A percentile compares a stretch with the other conserved stretches of the same genome.
Evolutionary conservation across 1,140 invertebrate species (phyloP).

Genomic region (Muscidifurax raptorellus): DNA sequence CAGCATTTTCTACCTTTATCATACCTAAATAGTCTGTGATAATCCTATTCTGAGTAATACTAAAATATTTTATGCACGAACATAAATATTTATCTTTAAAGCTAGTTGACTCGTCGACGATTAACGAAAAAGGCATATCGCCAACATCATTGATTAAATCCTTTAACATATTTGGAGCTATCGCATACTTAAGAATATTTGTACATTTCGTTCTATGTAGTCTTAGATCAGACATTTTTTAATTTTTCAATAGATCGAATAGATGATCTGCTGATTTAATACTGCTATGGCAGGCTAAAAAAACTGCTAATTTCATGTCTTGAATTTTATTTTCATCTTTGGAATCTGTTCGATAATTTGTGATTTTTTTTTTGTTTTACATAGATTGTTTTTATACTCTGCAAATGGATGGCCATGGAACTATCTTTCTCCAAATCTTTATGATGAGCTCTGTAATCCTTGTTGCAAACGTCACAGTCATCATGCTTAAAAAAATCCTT

Average conservation of each 20-base stretch:
- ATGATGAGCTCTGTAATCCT: constrained; percentile 11
- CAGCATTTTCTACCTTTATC: constrained; percentile 14
- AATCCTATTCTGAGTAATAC: background rate
- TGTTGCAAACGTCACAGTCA: constrained; percentile 28
- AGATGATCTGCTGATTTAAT: constrained; percentile 27
- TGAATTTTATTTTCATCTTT: background rate
- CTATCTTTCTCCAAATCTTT: constrained; percentile 8
- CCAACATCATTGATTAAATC: constrained; percentile 6
- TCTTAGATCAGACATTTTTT: background rate
- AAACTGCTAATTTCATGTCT: constrained; percentile 31
- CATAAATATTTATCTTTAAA: constrained; percentile 22
- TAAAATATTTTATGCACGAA: constrained; percentile 24
- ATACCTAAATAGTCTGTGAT: constrained; percentile 27
- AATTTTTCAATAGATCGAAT: constrained; percentile 4
- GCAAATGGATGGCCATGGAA: background rate
- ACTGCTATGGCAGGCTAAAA: constrained; percentile 1
- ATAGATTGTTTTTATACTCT: background rate
- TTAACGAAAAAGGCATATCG: constrained; percentile 19
- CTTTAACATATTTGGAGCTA: constrained; percentile 13
- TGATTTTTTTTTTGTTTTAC: background rate
- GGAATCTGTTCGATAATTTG: too few species aligned
- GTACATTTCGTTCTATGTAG: constrained; percentile 14
- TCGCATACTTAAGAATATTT: background rate
- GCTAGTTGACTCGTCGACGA: constrained; percentile 4
- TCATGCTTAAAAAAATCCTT: background rate